Evolutionary conservation across 1,140 invertebrate species (phyloP), one percentile per base, ranked within the genome.

Genomic region (Samia ricini): DNA sequence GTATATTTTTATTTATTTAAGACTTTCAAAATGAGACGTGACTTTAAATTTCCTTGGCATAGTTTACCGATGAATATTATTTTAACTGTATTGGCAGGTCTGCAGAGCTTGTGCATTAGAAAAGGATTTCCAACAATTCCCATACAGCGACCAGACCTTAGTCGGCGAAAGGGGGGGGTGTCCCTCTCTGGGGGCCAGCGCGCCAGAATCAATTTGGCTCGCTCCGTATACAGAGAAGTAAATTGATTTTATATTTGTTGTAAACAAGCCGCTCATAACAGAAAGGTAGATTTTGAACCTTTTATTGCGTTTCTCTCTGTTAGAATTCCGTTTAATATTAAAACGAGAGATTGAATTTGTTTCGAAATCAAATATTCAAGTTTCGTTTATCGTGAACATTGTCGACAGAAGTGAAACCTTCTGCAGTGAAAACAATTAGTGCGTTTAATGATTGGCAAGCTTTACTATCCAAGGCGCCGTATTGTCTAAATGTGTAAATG

Each of bases 171-270:
- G 95, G 63, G 97, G 97, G 51, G 33, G 1, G 93, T 95, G 0
- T 94, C 94, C 6, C 88, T 98, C 2, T 97, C 96, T 59, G 97
- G 97, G 8, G 97, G 97, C 24, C 97, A 98, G 88, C 94, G 94
- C 64, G 96, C 97, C 22, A 92, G 97, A 74, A 94, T 98, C 18
- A 97, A 95, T 90, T 91, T 97, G 56, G 96, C 95, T 0, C 92
- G 96, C 63, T 94, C 95, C 6, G 92, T 96, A 29, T 96, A 96
- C 70, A 94, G 92, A 76, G 88, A 93, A 64, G 90, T 83, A 81
- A 83, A 81, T 83, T 77, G 66, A 81, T 82, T 82, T 80, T 72
- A 69, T 76, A 72, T 76, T 77, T 74, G 69, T 69, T 66, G 63
- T 60, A 71, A 69, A 76, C 70, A 71, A 24, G 42, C 24, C 68